Conservation (phyloP, 2,797 vertebrate species). For the Hoplostethus mediterraneus region DNA sequence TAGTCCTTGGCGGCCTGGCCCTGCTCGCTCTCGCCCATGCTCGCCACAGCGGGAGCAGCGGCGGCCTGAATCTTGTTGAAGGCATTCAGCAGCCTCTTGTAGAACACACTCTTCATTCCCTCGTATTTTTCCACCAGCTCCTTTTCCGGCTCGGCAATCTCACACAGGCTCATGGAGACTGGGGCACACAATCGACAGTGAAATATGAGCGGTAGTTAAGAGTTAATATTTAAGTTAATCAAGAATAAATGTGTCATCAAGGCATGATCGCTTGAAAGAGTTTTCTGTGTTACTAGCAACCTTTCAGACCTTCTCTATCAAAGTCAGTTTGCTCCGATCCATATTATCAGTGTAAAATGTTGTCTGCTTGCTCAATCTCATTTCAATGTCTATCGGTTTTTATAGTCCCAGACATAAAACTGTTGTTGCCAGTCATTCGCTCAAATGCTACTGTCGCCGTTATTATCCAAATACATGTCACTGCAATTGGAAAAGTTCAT, state of each 20-base stretch:
- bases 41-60: background rate
- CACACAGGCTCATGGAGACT: conserved; percentile 83
- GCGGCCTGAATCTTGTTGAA: conserved; percentile 3
- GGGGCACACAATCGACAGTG: background rate
- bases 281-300: background rate
- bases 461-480: background rate
- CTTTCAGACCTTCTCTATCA: background rate
- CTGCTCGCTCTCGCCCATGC: accelerated
- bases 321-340: background rate
- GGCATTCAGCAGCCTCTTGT: conserved; percentile 58
- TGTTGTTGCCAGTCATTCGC: too few species aligned
- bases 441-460: background rate
- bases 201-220: background rate
- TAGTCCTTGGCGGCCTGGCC: conserved; percentile 4
- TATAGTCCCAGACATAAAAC: background rate
- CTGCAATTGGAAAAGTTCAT: background rate
- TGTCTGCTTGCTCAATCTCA: background rate
- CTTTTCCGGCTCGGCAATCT: conserved; percentile 33
- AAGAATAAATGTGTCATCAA: background rate
- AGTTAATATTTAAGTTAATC: too few species aligned
- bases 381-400: background rate
- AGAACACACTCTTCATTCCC: conserved; percentile 52
- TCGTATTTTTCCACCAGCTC: conserved; percentile 80
- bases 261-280: background rate
- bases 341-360: background rate